Conservation (phyloP, 1,140 invertebrate genomes). For the Goniozus legneri region DNA sequence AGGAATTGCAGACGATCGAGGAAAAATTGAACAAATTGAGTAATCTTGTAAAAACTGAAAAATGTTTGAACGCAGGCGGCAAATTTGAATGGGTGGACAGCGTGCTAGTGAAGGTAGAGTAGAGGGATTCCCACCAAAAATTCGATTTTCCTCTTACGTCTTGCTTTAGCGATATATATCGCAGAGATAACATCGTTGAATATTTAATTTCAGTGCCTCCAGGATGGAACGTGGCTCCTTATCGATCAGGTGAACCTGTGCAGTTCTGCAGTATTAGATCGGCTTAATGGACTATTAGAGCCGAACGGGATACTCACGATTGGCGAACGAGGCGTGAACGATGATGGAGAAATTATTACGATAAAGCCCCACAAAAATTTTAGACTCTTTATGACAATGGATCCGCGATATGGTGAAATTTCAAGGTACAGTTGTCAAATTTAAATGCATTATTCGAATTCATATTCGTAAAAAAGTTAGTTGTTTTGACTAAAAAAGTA, state of each 20-base stretch:
- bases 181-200: too few relatives aligned
- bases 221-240: slow-evolving; percentile 85
- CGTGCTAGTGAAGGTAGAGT: slow-evolving; percentile 74
- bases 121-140: too few relatives aligned
- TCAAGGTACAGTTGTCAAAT: slow-evolving; percentile 63
- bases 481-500: too few relatives aligned
- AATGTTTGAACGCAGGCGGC: slow-evolving; percentile 71
- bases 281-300: slow-evolving; percentile 93
- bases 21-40: slow-evolving; percentile 36
- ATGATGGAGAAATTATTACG: slow-evolving; percentile 66
- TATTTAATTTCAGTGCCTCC: slow-evolving; percentile 63
- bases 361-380: slow-evolving; percentile 89
- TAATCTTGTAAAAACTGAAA: slow-evolving; percentile 50
- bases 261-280: slow-evolving; percentile 92
- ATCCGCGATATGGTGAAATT: slow-evolving; percentile 92
- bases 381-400: slow-evolving; percentile 90
- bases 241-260: slow-evolving; percentile 98
- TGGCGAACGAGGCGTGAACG: slow-evolving; percentile 83
- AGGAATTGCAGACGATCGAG: slow-evolving; percentile 47
- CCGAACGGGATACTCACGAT: slow-evolving; percentile 85
- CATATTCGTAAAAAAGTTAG: too few relatives aligned
- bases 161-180: too few relatives aligned
- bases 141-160: too few relatives aligned
- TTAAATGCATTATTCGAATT: neutral
- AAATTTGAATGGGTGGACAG: slow-evolving; percentile 99